Evolutionary conservation across 1,140 invertebrate genomes (phyloP), one percentile per base, ranked within the genome.

Genomic region (Phymorhynchus buccinoides): DNA sequence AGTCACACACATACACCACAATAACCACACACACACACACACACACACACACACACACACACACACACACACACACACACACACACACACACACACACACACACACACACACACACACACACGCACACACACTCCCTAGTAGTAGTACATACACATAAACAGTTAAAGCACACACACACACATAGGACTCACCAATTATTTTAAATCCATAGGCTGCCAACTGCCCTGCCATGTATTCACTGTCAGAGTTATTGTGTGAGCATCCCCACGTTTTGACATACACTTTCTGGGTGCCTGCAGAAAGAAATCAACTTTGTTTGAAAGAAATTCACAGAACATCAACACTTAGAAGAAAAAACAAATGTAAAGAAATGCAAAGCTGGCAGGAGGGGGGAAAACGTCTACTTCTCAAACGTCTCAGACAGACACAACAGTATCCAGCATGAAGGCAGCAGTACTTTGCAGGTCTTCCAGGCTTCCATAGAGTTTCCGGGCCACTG

Each of bases 211-310:
- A 97, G 0, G 96, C 94, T 32, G 96, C 96, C 73, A 99, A 93
- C 86, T 98, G 96, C 0, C 98, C 98, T 56, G 97, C 97, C 98
- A 99, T 99, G 90, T 99, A 99, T 91, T 96, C 95, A 80, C 97
- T 96, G 91, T 99, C 98, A 0, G 97, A 98, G 91, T 95, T 98
- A 92, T 99, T 99, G 92, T 99, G 98, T 6, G 97, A 96, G 93
- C 98, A 99, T 22, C 98, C 98, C 98, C 98, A 99, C 78, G 98
- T 99, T 94, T 98, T 98, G 0, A 99, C 95, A 93, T 96, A 99
- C 77, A 99, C 96, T 86, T 95, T 97, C 92, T 98, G 97, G 0
- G 96, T 97, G n/a, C 97, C 97, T 92, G 84, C 16, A 89, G 88
- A 78, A 75, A 84, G 44, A 71, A 88, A 84, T 44, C 42, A 62